Base-by-base conservation (phyloP, 30 jellyfish, hydroid and myxozoan species). In the Chironex yamaguchii region DNA sequence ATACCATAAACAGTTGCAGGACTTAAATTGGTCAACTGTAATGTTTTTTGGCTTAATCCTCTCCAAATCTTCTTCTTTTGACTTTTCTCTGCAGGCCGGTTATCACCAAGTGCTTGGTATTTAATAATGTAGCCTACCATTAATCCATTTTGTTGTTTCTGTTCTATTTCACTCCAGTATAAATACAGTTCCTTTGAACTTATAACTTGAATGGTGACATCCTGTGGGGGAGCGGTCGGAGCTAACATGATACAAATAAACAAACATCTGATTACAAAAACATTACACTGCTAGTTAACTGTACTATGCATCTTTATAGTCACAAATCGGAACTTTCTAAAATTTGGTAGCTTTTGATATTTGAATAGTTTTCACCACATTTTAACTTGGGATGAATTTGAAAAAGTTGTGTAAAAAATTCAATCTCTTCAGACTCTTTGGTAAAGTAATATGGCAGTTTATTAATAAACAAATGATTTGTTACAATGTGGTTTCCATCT, bases 161-260 rank as follows among this genome's bases (percentile, higher is more conserved):
- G 27, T 54, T 78, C 81, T 20, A 81, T 89, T 42, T 26, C 62
- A 21, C 66, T 73, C 97, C 97, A 89, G 48, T 89, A 66, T 33
- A 89, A 73, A 34, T 80, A 89, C 20, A 89, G 50, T 66, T 81
- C 49, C 11, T 89, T 70, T 49, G 97, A 91, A 2, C 50, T 62
- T 4, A 84, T 67, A 1, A 86, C 34, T 52, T 25, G 67, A 2
- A 68, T 62, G 9, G 29, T 51, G 49, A 82, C 29, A 36, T 68
- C 34, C 36, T 21, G 52, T 9, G 79, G 80, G 1, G 85, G 50
- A 4, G n/a, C 66, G 28, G 42, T 49, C 1, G 91, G 91, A 34
- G 35, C 91, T 81, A 49, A 17, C 21, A 67, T 13, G 30, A 75
- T 28, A 20, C 4, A 4, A 29, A 65, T 58, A n/a, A n/a, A n/a